Base-by-base conservation (phyloP, 2,113 vertebrate genomes). In the Xenus cinereus region DNA sequence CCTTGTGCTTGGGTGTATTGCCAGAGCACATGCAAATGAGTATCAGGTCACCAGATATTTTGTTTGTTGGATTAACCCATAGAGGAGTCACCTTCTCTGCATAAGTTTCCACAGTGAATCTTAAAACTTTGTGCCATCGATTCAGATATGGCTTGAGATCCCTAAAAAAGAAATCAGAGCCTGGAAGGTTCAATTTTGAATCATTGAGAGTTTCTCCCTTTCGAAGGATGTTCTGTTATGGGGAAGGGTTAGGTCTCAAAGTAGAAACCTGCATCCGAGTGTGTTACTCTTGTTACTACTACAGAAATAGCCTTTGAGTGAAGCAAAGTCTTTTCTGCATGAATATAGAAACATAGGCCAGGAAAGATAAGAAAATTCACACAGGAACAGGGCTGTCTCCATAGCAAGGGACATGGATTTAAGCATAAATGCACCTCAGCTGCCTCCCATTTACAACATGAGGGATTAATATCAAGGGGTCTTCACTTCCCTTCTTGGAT, bases 311-410 rank as follows among this genome's bases (percentile, higher is more conserved):
- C 6, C n/a, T 87, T 37, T 86, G 33, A 75, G 16, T 27, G 46
- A 50, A 81, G 43, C 12, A 91, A 48, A 73, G 24, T 7, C 23
- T 64, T 72, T 87, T 75, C 77, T 64, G 20, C 4, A 19, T 2
- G 4, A 43, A 21, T 48, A 41, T 69, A 48, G 56, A 73, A 85
- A 60, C 0, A 0, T 1, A 56, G 39, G 10, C 9, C 19, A 82
- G 39, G 30, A 2, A 76, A 24, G 26, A 68, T 17, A 83, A 80
- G 27, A 28, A 83, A 66, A 22, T 48, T 27, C 28, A 17, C 13
- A 24, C 3, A 57, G 45, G 54, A 89, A 57, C 0, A 4, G 33
- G 27, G 17, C 27, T 56, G 27, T 53, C 35, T 90, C 39, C 41
- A 17, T 3, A 48, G 27, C 2, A 5, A 93, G 24, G n/a, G n/a